phyloP scores from a whole-genome alignment of 1,140 invertebrate genomes.

The Pseudobourletiella spinata region DNA sequence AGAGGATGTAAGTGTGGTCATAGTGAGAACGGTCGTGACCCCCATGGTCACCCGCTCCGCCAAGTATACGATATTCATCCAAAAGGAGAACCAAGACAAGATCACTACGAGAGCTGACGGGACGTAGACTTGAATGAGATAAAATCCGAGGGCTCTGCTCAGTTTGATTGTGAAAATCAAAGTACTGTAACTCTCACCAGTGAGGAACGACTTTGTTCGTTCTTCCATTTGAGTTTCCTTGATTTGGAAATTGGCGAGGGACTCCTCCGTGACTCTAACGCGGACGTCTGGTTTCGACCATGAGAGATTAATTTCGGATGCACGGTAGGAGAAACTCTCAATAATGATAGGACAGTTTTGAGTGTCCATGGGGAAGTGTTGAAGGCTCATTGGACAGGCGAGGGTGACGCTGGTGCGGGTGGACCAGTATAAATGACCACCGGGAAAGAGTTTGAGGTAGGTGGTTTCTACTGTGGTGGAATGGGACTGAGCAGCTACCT shows the following conservation, averaged over 20 bases:
- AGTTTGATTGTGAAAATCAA: background rate
- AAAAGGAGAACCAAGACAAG: background rate
- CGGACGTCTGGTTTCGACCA: no score
- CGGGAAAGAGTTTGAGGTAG: background rate
- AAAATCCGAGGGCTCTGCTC: background rate
- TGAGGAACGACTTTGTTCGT: background rate
- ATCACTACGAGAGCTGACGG: background rate
- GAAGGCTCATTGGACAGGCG: conserved; percentile 42
- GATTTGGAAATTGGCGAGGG: background rate
- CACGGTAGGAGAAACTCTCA: conserved; percentile 40
- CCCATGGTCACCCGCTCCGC: conserved; percentile 45
- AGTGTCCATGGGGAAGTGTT: conserved; percentile 43
- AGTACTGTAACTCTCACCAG: background rate
- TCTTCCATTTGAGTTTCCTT: background rate
- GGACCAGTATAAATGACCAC: conserved; percentile 39
- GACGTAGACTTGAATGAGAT: background rate
- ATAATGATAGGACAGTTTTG: conserved; percentile 47
- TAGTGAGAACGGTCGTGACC: conserved; percentile 50
- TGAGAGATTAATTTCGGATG: background rate
- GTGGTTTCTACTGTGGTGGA: background rate
- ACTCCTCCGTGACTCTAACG: background rate
- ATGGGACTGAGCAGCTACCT: background rate
- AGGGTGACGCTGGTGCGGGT: conserved; percentile 39
- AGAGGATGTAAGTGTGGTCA: conserved; percentile 52
- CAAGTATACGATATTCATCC: conserved; percentile 15